These are phyloP conservation scores for Crenichthys baileyi DNA, from an alignment of 2,797 vertebrate genomes.

Conservation along the genomic window DNA sequence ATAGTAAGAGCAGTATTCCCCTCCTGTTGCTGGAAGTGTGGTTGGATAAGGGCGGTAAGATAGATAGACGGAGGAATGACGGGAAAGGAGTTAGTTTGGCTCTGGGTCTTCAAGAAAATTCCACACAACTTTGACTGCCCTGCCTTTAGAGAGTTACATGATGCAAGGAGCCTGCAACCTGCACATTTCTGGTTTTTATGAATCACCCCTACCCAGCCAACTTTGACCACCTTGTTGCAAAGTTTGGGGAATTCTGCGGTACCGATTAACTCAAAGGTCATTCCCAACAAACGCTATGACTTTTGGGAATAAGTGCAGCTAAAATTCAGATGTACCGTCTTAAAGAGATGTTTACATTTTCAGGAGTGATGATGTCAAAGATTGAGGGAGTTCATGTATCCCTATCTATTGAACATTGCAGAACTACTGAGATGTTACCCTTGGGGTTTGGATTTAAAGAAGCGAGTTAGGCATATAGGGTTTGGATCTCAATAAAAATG, in stretches of 20 bases:
- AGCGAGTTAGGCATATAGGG: neutral
- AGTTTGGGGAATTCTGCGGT: constrained; percentile 4
- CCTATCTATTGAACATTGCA: neutral
- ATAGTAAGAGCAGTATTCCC: constrained; percentile 31
- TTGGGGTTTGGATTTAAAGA: neutral
- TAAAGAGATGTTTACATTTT: neutral
- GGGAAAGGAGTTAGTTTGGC: constrained; percentile 63
- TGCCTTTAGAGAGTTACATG: constrained; percentile 56
- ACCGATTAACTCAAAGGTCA: constrained; percentile 1
- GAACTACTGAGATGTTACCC: neutral
- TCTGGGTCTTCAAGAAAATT: constrained; percentile 46
- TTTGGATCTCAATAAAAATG: neutral
- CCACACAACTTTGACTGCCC: constrained; percentile 42
- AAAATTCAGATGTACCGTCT: neutral
- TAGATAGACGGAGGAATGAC: constrained; percentile 65
- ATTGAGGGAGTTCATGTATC: constrained; percentile 12
- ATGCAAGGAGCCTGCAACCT: constrained; percentile 73
- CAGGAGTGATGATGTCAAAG: constrained; percentile 24
- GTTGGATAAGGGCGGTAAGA: constrained; percentile 54
- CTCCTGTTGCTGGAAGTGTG: constrained; percentile 54
- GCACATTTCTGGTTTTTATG: constrained; percentile 14
- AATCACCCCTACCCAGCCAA: constrained; percentile 10
- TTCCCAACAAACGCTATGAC: constrained; percentile 3
- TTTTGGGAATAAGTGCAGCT: constrained; percentile 10
- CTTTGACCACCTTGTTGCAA: constrained; percentile 14